A percentile compares a stretch with the other conserved stretches of the same genome.
phyloP scores from a whole-genome alignment of 2,888 invertebrate species.

The Melinaea marsaeus region DNA sequence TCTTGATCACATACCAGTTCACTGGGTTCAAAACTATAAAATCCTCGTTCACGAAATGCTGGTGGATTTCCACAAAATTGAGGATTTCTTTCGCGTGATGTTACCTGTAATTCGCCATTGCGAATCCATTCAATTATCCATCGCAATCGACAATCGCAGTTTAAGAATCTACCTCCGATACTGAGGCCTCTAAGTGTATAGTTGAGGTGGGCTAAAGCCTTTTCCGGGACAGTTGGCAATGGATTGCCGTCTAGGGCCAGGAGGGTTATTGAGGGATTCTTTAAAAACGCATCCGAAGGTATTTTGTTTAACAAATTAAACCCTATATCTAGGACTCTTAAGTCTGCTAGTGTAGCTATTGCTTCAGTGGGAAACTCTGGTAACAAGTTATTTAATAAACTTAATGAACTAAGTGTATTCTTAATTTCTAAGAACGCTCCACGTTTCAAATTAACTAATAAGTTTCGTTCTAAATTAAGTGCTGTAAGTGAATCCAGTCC shows the following conservation, averaged over 20 bases:
- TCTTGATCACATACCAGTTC: conserved; percentile 81
- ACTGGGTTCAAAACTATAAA: conserved; percentile 90
- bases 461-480: conserved; percentile 91
- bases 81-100: conserved; percentile 93
- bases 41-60: conserved; percentile 87
- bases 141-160: conserved; percentile 91
- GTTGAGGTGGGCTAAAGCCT: conserved; percentile 87
- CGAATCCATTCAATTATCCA: conserved; percentile 96
- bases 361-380: conserved; percentile 92
- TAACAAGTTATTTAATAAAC: conserved; percentile 91
- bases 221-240: conserved; percentile 87
- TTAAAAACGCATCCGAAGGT: conserved; percentile 87
- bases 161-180: conserved; percentile 90
- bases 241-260: conserved; percentile 95
- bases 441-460: conserved; percentile 86
- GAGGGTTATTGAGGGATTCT: conserved; percentile 90
- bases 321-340: conserved; percentile 93
- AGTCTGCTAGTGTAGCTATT: conserved; percentile 85
- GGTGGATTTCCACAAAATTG: conserved; percentile 94
- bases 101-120: conserved; percentile 92
- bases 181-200: conserved; percentile 90
- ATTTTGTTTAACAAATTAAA: conserved; percentile 92
- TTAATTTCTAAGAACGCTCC: conserved; percentile 88
- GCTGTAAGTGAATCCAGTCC: conserved; percentile 90
- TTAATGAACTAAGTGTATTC: conserved; percentile 90